Base-by-base conservation (phyloP, 2,797 vertebrate species). In the Ptychobarbus kaznakovi region DNA sequence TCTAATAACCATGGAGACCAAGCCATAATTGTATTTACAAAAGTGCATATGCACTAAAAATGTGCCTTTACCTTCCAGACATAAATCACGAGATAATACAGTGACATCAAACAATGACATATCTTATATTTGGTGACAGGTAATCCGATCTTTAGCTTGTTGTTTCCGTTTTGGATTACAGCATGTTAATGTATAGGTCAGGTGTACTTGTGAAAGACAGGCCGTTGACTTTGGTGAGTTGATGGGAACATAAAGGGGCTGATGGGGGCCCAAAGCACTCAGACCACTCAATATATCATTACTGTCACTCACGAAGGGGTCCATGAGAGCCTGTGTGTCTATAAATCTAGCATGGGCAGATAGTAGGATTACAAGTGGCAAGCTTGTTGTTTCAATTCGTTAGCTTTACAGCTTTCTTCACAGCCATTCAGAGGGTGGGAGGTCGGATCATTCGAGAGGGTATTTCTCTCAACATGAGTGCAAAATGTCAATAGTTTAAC, bases 151-250 rank as follows among this genome's bases (percentile, higher is more conserved):
- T 53, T 65, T 16, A 86, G 53, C 28, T 15, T 75, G 66, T 77
- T n/a, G 84, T 86, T 82, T 85, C 82, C 46, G 61, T 82, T 86
- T 76, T 80, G 86, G 77, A 86, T 87, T 80, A 85, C 74, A 75
- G 63, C 49, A 56, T 66, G 82, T 75, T 84, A 68, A 80, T 75
- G 86, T 85, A 70, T 61, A 49, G 58, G 63, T 28, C 56, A 51
- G n/a, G 51, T 68, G 70, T 81, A 70, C 69, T 61, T 63, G 75
- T 72, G 63, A 77, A 51, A 69, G 72, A 80, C 22, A 10, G 35
- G 46, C 79, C 51, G 74, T 76, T 81, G 65, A 81, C 12, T 53
- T 68, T 70, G 65, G 22, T 68, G 51, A 35, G 80, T 70, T 81
- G 83, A 85, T 35, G 53, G 40, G 73, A 87, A 78, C 65, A 82